These are phyloP conservation scores for Micronisus gabar DNA, from an alignment of 2,113 vertebrate genomes.

Conservation along the genomic window DNA sequence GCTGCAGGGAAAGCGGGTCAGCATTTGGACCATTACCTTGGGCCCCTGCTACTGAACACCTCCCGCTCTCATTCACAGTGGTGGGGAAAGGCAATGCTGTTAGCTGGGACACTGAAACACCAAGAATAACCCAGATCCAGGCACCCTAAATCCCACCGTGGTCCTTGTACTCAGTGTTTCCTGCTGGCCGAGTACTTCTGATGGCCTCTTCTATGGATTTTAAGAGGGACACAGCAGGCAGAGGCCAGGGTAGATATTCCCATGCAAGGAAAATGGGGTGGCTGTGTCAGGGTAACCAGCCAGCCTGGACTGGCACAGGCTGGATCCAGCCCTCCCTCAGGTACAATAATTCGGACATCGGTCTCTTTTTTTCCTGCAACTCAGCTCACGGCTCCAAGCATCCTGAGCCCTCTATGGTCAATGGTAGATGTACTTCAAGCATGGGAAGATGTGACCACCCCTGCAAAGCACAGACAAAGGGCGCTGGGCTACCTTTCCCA, in stretches of 20 bases:
- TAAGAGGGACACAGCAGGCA: neutral
- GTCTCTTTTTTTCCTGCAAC: neutral
- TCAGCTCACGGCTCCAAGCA: neutral
- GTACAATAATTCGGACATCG: neutral
- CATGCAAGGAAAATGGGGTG: neutral
- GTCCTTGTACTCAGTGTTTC: neutral
- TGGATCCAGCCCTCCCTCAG: neutral
- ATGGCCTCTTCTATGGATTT: neutral
- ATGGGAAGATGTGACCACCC: neutral
- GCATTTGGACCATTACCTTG: neutral
- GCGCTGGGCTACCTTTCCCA: neutral
- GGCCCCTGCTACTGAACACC: neutral
- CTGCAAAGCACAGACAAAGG: neutral
- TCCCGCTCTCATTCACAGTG: fast-evolving
- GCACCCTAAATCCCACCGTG: neutral
- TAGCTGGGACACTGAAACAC: neutral
- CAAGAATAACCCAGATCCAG: neutral
- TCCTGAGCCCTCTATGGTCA: neutral
- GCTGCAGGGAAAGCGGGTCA: neutral
- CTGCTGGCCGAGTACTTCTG: neutral
- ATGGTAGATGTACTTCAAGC: neutral
- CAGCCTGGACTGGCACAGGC: neutral
- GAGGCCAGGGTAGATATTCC: neutral
- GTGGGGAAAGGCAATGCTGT: neutral
- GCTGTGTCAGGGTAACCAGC: neutral